Conservation (phyloP, 1,140 invertebrate genomes). For the Elysia chlorotica region DNA sequence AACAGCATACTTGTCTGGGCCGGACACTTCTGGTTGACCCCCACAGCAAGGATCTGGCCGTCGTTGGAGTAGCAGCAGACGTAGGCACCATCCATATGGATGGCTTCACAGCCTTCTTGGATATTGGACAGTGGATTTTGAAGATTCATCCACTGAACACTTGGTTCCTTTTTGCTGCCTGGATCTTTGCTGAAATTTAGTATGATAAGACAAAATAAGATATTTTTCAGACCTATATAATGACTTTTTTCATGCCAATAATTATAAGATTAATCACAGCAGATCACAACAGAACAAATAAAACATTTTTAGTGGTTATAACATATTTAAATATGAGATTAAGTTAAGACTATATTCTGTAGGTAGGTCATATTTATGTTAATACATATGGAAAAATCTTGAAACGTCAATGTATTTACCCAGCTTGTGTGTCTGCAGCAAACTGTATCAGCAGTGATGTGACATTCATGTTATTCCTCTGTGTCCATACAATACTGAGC, state of each 20-base stretch:
- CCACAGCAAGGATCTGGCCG: constrained; percentile 56
- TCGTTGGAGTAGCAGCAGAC: constrained; percentile 43
- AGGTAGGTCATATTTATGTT: neutral
- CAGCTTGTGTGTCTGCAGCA: neutral
- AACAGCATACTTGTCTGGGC: constrained; percentile 47
- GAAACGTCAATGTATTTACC: neutral
- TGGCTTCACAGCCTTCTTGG: constrained; percentile 38
- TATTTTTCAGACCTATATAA: no score
- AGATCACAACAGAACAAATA: neutral
- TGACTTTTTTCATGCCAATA: no score
- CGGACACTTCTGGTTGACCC: constrained; percentile 55
- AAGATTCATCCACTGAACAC: constrained; percentile 43
- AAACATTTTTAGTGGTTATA: neutral
- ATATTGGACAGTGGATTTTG: constrained; percentile 45
- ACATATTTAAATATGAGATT: no score
- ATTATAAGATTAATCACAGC: no score
- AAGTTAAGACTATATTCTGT: neutral
- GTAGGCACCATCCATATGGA: constrained; percentile 42
- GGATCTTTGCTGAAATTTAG: neutral
- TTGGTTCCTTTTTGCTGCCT: constrained; percentile 21
- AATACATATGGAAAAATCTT: neutral
- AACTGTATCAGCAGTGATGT: constrained; percentile 44
- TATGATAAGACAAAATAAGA: no score
- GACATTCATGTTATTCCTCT: constrained; percentile 34
- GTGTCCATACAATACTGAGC: constrained; percentile 43